A percentile compares a stretch with the other conserved stretches of the same genome.
These are phyloP conservation scores for Alaudala cheleensis DNA, from an alignment of 2,113 vertebrate species.

Conservation along the genomic window DNA sequence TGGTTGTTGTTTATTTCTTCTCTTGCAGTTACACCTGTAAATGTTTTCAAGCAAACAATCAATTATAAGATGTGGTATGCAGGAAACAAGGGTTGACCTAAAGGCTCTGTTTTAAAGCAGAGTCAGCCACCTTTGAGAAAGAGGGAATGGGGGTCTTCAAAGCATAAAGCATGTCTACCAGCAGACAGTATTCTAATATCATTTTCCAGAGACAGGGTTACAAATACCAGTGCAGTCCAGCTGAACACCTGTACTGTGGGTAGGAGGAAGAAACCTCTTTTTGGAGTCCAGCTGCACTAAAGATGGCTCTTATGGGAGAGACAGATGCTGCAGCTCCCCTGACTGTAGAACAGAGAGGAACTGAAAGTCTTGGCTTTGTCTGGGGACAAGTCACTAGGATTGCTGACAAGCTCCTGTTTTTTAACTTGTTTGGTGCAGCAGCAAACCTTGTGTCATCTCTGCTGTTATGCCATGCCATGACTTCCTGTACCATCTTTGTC, in stretches of 20 bases:
- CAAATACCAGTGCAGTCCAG: neutral
- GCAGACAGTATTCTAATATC: neutral
- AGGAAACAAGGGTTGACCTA: neutral
- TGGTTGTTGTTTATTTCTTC: neutral
- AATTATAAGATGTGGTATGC: neutral
- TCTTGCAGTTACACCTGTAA: neutral
- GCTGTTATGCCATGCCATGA: neutral
- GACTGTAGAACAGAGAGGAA: neutral
- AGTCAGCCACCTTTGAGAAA: neutral
- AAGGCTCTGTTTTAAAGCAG: neutral
- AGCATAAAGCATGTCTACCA: neutral
- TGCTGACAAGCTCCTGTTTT: neutral
- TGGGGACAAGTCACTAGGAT: fast-evolving
- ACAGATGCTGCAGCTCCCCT: neutral
- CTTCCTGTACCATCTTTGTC: neutral
- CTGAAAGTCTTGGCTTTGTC: neutral
- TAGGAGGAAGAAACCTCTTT: neutral
- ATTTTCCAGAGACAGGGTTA: neutral
- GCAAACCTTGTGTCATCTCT: neutral
- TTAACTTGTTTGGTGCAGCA: neutral
- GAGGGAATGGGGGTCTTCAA: neutral
- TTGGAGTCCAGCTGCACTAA: fast-evolving
- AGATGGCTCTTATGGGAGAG: fast-evolving
- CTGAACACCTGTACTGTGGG: neutral
- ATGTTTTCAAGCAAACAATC: neutral